Evolutionary conservation across 2,888 invertebrate genomes (phyloP).

Genomic region (Aphidius colemani): DNA sequence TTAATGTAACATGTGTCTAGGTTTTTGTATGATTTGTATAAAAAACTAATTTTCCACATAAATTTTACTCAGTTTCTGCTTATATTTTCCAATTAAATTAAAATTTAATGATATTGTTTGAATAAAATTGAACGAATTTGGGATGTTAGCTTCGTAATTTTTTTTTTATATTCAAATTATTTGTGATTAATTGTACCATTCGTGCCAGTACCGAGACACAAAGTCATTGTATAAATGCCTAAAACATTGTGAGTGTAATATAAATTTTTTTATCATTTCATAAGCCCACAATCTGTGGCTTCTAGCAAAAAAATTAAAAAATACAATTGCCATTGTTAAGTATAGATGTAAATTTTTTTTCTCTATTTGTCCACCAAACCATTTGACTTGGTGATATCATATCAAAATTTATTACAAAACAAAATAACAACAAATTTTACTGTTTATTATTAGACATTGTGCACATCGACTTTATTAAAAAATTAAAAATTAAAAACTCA

Average conservation of each 20-base stretch:
- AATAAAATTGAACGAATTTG: conserved; percentile 14
- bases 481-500: conserved; percentile 12
- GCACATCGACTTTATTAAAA: conserved; percentile 20
- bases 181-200: conserved; percentile 56
- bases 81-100: not conserved
- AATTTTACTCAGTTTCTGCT: not conserved
- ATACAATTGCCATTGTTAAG: no score
- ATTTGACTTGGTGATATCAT: conserved; percentile 30
- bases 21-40: conserved; percentile 9
- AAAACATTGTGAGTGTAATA: no score
- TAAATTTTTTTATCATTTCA: not conserved
- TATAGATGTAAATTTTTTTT: not conserved
- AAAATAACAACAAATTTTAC: conserved; percentile 2
- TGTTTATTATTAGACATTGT: conserved; percentile 5
- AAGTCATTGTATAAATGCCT: no score
- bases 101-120: not conserved
- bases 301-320: not conserved
- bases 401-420: conserved; percentile 21
- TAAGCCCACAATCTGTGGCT: conserved; percentile 25
- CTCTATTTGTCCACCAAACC: conserved; percentile 16
- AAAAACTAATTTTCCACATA: conserved; percentile 14
- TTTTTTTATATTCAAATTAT: conserved; percentile 38
- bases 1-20: conserved; percentile 19
- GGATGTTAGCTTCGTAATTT: conserved; percentile 18
- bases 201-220: conserved; percentile 42